Base-by-base conservation (phyloP, 2,797 vertebrate genomes). In the Brotula barbata region DNA sequence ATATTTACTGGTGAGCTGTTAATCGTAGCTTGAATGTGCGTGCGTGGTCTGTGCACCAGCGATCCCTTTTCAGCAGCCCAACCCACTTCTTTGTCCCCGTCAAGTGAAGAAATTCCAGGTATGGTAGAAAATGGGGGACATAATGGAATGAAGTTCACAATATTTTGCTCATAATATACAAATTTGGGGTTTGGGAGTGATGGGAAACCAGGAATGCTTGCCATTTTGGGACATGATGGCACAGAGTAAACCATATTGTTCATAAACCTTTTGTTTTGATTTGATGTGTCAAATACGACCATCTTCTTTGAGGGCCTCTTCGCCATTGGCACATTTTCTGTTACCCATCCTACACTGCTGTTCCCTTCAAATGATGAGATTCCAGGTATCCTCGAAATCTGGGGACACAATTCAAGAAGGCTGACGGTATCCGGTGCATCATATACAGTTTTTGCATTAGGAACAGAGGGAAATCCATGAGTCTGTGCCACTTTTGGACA, bases 151-250 rank as follows among this genome's bases (percentile, higher is more conserved):
- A 84, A 58, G 19, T 33, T 81, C 19, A 84, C 57, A 12, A 61
- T 9, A 69, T 82, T 82, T 22, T 5, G 7, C 5, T 21, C 41
- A 60, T 55, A 59, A 73, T 60, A 58, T 1, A 70, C 36, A 3
- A 14, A 20, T 68, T 51, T 61, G 11, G 81, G 63, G 57, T 72
- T 47, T 25, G 78, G 75, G 58, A 82, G 51, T 19, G 73, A 80
- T 57, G 87, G 81, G n/a, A 88, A 85, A 65, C 86, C 88, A 39
- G 62, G 62, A 50, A 79, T 40, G 45, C 22, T 40, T 53, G 88
- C 65, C 6, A 51, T 14, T 78, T 76, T 77, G 15, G 87, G 83
- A 68, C 85, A 89, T 16, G 79, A 77, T 31, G 78, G 78, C 14
- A 80, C 72, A 63, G 56, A 48, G 16, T 46, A 67, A 60, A 75